These are phyloP conservation scores for Apteryx mantelli DNA, from an alignment of 2,113 vertebrate genomes.

Conservation along the genomic window DNA sequence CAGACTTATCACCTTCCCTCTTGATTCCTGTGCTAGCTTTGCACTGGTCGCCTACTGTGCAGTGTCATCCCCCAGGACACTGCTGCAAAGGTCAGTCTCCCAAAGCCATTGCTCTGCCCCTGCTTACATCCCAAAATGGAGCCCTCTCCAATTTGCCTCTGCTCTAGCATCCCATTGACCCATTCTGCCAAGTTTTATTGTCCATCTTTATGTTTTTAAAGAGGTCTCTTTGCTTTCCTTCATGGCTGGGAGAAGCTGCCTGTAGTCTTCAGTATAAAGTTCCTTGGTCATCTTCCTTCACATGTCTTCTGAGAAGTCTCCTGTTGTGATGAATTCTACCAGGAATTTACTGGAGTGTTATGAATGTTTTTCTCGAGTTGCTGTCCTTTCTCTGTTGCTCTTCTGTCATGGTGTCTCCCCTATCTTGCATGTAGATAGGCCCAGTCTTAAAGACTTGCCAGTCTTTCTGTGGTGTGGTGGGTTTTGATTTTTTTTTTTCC, in stretches of 20 bases:
- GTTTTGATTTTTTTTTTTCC: neutral
- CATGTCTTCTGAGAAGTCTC: neutral
- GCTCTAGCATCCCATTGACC: neutral
- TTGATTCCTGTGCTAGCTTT: neutral
- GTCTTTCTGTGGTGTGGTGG: neutral
- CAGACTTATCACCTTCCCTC: accelerated
- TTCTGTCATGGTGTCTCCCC: neutral
- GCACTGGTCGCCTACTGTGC: accelerated
- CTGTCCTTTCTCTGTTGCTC: neutral
- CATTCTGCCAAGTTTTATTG: neutral
- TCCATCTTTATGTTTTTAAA: neutral
- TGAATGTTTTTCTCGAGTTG: neutral
- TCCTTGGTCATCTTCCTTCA: neutral
- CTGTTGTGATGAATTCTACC: neutral
- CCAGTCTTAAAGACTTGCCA: neutral
- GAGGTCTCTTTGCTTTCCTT: neutral
- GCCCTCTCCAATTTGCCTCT: neutral
- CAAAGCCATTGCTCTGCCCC: neutral
- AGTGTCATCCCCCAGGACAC: neutral
- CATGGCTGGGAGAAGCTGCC: neutral
- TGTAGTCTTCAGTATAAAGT: neutral
- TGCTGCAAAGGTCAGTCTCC: neutral
- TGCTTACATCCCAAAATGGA: neutral
- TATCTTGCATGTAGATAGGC: neutral
- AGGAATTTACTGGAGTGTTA: neutral